phyloP scores from a whole-genome alignment of 2,797 vertebrate genomes.

The Hirundo rustica region DNA sequence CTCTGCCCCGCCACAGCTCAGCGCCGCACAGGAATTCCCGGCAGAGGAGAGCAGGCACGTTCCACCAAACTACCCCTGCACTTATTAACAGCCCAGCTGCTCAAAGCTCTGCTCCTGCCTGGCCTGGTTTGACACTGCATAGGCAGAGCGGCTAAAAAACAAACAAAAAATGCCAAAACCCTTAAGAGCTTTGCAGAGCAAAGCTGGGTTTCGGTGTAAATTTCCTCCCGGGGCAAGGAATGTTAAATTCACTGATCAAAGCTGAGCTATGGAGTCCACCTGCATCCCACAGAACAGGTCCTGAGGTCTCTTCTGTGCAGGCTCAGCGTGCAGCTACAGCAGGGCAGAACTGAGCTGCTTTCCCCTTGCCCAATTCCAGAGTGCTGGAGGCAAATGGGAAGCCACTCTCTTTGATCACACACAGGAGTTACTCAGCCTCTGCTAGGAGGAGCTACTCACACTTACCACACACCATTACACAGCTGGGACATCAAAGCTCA shows the following conservation, averaged over 20 bases:
- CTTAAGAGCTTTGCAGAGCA: not conserved
- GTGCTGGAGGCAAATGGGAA: not conserved
- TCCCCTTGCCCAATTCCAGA: not conserved
- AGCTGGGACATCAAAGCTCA: not conserved
- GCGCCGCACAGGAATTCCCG: accelerated
- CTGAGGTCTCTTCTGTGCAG: not conserved
- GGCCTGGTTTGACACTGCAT: not conserved
- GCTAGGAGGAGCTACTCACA: not conserved
- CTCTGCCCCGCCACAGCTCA: not conserved
- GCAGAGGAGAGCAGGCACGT: not conserved
- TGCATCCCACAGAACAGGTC: not conserved
- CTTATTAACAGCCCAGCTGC: not conserved
- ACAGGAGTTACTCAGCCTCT: not conserved
- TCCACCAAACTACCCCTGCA: not conserved
- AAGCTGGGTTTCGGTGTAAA: not conserved
- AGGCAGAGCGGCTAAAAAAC: not conserved
- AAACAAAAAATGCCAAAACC: not conserved
- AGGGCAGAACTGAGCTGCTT: not conserved
- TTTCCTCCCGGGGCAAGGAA: not conserved
- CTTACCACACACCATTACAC: not conserved
- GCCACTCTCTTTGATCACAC: not conserved
- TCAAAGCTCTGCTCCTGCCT: not conserved
- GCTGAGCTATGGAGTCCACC: not conserved
- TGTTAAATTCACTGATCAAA: not conserved
- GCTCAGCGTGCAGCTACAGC: not conserved